A percentile compares a stretch with the other conserved stretches of the same genome.
phyloP scores from a whole-genome alignment of 1,140 invertebrate genomes.

The Bombus waltoni region DNA sequence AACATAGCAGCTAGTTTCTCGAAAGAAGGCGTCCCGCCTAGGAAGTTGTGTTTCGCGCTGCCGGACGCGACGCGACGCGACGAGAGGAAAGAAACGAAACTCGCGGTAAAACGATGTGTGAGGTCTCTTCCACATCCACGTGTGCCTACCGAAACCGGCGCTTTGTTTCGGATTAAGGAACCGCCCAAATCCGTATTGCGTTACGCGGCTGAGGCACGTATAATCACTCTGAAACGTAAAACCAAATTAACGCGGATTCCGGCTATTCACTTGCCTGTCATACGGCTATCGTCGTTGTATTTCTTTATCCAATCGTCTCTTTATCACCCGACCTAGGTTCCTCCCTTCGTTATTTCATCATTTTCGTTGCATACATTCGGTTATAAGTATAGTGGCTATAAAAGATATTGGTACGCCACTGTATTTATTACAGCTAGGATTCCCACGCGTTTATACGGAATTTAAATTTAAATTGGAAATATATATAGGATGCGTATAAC shows the following conservation, averaged over 20 bases:
- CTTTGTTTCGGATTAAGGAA: slow-evolving; percentile 74
- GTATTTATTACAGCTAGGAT: background rate
- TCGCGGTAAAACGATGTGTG: slow-evolving; percentile 62
- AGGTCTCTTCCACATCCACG: slow-evolving; percentile 58
- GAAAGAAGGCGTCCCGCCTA: slow-evolving; percentile 25
- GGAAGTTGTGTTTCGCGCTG: slow-evolving; percentile 42
- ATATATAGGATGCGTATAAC: too few relatives aligned
- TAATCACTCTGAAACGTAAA: slow-evolving; percentile 74
- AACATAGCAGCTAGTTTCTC: too few relatives aligned
- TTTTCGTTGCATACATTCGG: background rate
- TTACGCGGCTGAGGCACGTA: slow-evolving; percentile 65
- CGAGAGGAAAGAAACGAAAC: slow-evolving; percentile 35
- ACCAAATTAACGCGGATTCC: slow-evolving; percentile 69
- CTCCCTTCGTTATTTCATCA: slow-evolving; percentile 19
- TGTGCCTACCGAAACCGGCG: slow-evolving; percentile 32
- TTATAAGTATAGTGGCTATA: background rate
- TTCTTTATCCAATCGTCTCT: slow-evolving; percentile 24
- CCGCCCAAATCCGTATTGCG: slow-evolving; percentile 68
- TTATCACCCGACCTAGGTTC: slow-evolving; percentile 12
- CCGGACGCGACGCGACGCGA: background rate
- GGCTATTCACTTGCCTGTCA: slow-evolving; percentile 26
- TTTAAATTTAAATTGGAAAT: too few relatives aligned
- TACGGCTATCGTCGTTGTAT: slow-evolving; percentile 41
- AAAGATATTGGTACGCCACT: too few relatives aligned
- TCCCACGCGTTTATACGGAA: too few relatives aligned